Conservation (phyloP, 2,797 vertebrate genomes). For the Gobio occitaniae region DNA sequence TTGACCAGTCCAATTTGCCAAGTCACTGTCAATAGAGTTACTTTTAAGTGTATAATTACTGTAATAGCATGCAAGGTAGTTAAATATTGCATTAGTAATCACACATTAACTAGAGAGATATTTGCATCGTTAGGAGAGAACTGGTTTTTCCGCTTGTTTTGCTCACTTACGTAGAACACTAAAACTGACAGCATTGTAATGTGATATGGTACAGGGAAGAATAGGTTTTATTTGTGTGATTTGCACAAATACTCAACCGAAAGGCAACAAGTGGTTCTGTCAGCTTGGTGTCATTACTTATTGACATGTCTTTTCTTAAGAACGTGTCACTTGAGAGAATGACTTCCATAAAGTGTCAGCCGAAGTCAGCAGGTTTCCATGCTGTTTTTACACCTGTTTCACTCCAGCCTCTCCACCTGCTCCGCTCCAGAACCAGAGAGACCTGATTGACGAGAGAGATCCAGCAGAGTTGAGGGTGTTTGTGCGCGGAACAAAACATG, state of each 20-base stretch:
- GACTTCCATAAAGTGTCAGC: conserved; percentile 1
- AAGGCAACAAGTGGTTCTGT: not conserved
- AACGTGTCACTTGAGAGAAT: not conserved
- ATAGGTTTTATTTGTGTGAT: not conserved
- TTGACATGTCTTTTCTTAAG: conserved; percentile 17
- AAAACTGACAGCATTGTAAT: not conserved
- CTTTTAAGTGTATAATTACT: conserved; percentile 16
- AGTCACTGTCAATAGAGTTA: conserved; percentile 7
- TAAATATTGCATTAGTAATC: conserved; percentile 38
- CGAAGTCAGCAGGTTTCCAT: conserved; percentile 20
- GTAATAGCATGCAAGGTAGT: conserved; percentile 8
- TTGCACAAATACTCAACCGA: not conserved
- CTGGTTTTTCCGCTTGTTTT: conserved; percentile 23
- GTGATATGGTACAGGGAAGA: not conserved
- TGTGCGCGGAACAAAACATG: conserved; percentile 30
- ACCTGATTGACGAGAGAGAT: conserved; percentile 52
- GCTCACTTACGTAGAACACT: too few relatives aligned
- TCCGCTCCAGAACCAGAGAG: conserved; percentile 50
- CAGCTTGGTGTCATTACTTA: not conserved
- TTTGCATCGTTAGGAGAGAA: conserved; percentile 28
- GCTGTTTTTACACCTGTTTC: conserved; percentile 69
- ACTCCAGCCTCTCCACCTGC: conserved; percentile 57
- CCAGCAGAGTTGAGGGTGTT: conserved; percentile 21
- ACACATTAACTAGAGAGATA: conserved; percentile 38
- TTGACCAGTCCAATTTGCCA: conserved; percentile 2